Conservation (phyloP, 1,140 invertebrate genomes). For the Thaumetopoea pityocampa region DNA sequence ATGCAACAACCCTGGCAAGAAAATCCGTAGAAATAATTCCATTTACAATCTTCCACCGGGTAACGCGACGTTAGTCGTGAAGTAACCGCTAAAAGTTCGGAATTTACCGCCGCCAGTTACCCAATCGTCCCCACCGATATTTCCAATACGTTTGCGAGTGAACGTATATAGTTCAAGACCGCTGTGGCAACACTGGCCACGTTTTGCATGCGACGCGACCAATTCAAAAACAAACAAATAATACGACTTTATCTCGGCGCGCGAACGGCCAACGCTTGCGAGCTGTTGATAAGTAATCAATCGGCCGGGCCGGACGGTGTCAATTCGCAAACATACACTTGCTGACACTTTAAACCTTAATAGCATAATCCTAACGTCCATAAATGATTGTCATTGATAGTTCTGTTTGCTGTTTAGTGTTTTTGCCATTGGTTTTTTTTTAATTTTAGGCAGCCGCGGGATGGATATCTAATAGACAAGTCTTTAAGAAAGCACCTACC, state of each 20-base stretch:
- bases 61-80: too few relatives aligned
- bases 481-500: too few relatives aligned
- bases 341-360: slow-evolving; percentile 14
- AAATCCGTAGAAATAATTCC: too few relatives aligned
- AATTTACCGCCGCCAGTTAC: slow-evolving; percentile 18
- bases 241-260: slow-evolving; percentile 4
- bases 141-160: slow-evolving; percentile 30
- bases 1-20: too few relatives aligned
- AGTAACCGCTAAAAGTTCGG: too few relatives aligned
- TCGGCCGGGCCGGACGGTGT: slow-evolving; percentile 4
- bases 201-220: slow-evolving; percentile 26
- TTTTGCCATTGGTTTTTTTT: slow-evolving; percentile 5
- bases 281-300: background rate
- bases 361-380: slow-evolving; percentile 14
- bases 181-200: slow-evolving; percentile 22
- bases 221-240: background rate
- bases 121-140: slow-evolving; percentile 19
- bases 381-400: slow-evolving; percentile 21
- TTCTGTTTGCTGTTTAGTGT: slow-evolving; percentile 12
- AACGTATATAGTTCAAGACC: slow-evolving; percentile 34
- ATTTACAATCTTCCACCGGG: too few relatives aligned
- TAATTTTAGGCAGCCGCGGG: too few relatives aligned
- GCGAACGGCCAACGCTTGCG: background rate
- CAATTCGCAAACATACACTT: slow-evolving; percentile 10
- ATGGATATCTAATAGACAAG: too few relatives aligned